phyloP scores from a whole-genome alignment of 2,888 invertebrate genomes.

The Dynastes tityus region DNA sequence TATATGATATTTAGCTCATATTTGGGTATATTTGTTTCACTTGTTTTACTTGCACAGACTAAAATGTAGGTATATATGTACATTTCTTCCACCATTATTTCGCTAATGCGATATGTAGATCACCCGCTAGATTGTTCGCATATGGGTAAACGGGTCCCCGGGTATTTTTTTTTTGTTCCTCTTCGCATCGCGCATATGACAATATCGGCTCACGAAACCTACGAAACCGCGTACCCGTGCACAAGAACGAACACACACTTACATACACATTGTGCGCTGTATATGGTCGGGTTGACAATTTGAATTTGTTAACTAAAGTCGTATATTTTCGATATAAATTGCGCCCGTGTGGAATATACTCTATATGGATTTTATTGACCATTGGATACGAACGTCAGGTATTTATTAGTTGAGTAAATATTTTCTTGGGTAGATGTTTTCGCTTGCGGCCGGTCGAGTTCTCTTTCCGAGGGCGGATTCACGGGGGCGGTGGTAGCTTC shows the following conservation, averaged over 20 bases:
- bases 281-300: conserved; percentile 48
- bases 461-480: conserved; percentile 62
- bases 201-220: conserved; percentile 28
- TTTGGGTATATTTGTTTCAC: background rate
- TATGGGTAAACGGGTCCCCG: conserved; percentile 23
- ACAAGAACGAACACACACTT: background rate
- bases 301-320: conserved; percentile 47
- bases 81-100: conserved; percentile 24
- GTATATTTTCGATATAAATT: conserved; percentile 51
- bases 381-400: conserved; percentile 50
- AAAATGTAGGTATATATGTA: background rate
- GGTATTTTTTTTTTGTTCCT: background rate
- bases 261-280: conserved; percentile 28
- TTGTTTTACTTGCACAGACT: background rate
- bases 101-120: conserved; percentile 35
- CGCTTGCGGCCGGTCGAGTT: conserved; percentile 49
- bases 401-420: conserved; percentile 53
- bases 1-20: background rate
- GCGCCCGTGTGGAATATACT: conserved; percentile 48
- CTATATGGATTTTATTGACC: conserved; percentile 54
- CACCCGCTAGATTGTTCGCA: conserved; percentile 29
- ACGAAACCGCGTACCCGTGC: conserved; percentile 10
- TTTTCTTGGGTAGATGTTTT: conserved; percentile 57
- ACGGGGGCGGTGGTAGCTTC: conserved; percentile 67
- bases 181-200: conserved; percentile 27